Evolutionary conservation across 1,140 invertebrate genomes (phyloP).

Genomic region (Drosophila albomicans): DNA sequence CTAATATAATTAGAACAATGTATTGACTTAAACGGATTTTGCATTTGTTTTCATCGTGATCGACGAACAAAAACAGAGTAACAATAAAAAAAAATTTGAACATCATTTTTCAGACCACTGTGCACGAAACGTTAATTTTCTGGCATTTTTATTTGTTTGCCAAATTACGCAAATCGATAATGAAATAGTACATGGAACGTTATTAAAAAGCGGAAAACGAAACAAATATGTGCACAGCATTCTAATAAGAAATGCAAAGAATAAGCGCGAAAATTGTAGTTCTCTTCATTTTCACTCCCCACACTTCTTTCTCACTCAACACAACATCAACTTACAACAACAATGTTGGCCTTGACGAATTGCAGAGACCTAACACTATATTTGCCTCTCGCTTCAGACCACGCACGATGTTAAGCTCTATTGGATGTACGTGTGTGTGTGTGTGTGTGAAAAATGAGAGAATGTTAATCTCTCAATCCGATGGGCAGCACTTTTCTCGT

Average conservation of each 20-base stretch:
- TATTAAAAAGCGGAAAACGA: constrained; percentile 16
- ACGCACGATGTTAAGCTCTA: background rate
- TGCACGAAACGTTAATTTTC: constrained; percentile 11
- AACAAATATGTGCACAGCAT: constrained; percentile 15
- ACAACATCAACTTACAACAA: constrained; percentile 3
- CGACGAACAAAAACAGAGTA: background rate
- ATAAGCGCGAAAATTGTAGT: constrained; percentile 6
- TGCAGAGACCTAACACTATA: constrained; percentile 14
- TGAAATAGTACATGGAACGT: constrained; percentile 17
- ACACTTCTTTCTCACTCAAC: background rate
- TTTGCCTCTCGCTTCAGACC: background rate
- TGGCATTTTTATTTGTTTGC: constrained; percentile 29
- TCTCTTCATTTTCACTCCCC: background rate
- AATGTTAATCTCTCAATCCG: constrained; percentile 27
- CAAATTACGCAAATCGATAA: constrained; percentile 50
- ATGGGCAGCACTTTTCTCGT: constrained; percentile 22
- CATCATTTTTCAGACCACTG: constrained; percentile 14
- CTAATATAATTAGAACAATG: constrained; percentile 51
- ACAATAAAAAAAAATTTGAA: background rate
- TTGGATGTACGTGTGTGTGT: no score
- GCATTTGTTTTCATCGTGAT: background rate
- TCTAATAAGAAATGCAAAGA: constrained; percentile 39
- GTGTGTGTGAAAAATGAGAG: background rate
- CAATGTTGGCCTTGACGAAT: constrained; percentile 38
- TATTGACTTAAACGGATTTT: background rate